These are phyloP conservation scores for Phacellophora camtschatica DNA, from an alignment of 30 jellyfish, hydroid and myxozoan species.

Conservation along the genomic window DNA sequence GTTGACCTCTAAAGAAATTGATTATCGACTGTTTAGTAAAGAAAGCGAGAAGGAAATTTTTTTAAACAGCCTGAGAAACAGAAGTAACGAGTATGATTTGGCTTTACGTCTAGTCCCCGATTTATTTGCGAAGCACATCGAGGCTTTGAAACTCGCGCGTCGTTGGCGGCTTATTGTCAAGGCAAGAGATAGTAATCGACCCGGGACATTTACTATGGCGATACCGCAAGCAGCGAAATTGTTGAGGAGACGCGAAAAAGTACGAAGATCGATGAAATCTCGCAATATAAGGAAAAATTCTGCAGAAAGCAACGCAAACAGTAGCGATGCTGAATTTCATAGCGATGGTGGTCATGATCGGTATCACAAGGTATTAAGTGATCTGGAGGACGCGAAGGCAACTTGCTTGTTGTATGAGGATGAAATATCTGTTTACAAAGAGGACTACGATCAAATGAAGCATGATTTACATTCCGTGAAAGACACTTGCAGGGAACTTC, in stretches of 20 bases:
- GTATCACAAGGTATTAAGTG: conserved; percentile 42
- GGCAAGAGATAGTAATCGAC: conserved; percentile 65
- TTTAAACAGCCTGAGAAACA: conserved; percentile 44
- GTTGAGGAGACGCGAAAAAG: conserved; percentile 54
- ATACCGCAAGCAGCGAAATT: conserved; percentile 52
- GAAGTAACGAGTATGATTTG: conserved; percentile 67
- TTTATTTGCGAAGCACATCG: conserved; percentile 72
- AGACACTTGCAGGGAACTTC: conserved; percentile 56
- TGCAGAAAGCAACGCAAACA: conserved; percentile 16
- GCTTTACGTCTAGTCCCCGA: conserved; percentile 89
- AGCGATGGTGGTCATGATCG: conserved; percentile 56
- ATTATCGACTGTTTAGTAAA: conserved; percentile 62
- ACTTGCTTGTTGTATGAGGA: conserved; percentile 64
- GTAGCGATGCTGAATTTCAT: conserved; percentile 56
- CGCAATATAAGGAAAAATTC: conserved; percentile 11
- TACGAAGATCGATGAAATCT: conserved; percentile 17
- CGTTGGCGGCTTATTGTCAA: conserved; percentile 76
- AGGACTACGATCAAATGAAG: conserved; percentile 55
- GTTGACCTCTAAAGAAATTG: conserved; percentile 34
- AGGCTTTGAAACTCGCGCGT: conserved; percentile 79
- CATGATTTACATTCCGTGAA: conserved; percentile 49
- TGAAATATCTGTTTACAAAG: conserved; percentile 51
- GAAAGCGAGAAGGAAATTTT: conserved; percentile 79
- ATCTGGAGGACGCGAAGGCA: conserved; percentile 70
- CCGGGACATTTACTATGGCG: conserved; percentile 83